phyloP scores from a whole-genome alignment of 1,140 invertebrate genomes.

The Euwallacea similis region DNA sequence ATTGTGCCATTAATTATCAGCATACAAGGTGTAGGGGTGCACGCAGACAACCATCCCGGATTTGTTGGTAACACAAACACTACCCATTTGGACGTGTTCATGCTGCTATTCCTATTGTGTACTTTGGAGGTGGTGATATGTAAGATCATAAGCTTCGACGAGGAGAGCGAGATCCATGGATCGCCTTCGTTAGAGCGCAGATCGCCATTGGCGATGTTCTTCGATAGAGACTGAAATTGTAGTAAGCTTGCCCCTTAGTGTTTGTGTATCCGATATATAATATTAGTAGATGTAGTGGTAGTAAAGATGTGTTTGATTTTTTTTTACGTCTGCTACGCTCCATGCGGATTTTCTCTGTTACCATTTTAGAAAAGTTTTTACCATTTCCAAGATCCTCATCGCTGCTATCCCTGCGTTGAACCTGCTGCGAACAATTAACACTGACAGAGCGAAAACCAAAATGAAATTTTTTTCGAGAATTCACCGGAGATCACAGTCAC shows the following conservation, averaged over 20 bases:
- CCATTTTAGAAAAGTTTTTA: too few species aligned
- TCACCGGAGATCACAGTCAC: too few species aligned
- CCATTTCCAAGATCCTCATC: too few species aligned
- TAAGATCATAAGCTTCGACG: conserved; percentile 48
- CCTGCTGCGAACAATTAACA: too few species aligned
- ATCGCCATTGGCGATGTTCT: conserved; percentile 34
- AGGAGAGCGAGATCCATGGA: conserved; percentile 35
- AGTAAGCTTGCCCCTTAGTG: not conserved
- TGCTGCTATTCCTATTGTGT: conserved; percentile 52
- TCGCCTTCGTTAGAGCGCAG: conserved; percentile 11
- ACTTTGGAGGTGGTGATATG: conserved; percentile 50
- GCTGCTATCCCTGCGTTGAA: too few species aligned
- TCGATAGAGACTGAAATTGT: conserved; percentile 33
- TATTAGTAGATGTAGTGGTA: not conserved
- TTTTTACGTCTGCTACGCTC: too few species aligned
- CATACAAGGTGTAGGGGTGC: conserved; percentile 34
- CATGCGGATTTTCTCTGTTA: too few species aligned
- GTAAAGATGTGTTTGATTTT: too few species aligned
- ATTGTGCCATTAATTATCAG: conserved; percentile 21
- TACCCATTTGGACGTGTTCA: conserved; percentile 49
- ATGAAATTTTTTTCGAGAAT: too few species aligned
- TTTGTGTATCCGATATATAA: not conserved
- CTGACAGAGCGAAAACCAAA: too few species aligned
- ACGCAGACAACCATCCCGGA: conserved; percentile 42
- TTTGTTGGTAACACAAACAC: conserved; percentile 27